Conservation (phyloP, 2,113 vertebrate genomes). For the Myrmophylax atrothorax region DNA sequence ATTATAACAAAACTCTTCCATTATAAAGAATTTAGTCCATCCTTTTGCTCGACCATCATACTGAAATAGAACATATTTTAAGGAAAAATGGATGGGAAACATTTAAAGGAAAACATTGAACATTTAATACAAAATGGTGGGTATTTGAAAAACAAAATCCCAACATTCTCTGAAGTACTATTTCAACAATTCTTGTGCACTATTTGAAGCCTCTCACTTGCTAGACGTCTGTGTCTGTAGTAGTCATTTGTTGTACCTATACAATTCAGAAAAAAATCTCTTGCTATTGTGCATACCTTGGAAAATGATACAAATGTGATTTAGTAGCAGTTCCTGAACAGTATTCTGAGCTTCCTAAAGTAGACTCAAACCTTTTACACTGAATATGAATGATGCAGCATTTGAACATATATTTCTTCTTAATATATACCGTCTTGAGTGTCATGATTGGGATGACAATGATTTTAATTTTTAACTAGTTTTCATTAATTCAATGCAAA, state of each 20-base stretch:
- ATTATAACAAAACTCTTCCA: too few species aligned
- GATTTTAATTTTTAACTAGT: neutral
- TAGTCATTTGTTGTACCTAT: neutral
- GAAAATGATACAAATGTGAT: neutral
- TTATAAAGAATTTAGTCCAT: too few species aligned
- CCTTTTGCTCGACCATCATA: too few species aligned
- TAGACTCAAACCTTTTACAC: accelerated
- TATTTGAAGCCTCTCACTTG: neutral
- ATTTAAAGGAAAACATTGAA: too few species aligned
- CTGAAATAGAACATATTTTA: too few species aligned
- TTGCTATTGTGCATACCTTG: neutral
- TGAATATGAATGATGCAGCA: neutral
- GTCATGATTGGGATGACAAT: neutral
- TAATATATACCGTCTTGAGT: neutral
- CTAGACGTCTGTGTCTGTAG: neutral
- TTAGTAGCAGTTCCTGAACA: neutral
- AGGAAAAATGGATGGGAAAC: too few species aligned
- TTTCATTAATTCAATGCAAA: neutral
- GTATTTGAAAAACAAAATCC: neutral
- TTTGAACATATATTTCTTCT: neutral
- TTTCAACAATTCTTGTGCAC: neutral
- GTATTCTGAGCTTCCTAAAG: neutral
- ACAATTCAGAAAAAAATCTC: neutral
- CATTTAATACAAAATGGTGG: too few species aligned
- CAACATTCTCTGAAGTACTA: neutral